phyloP scores from a whole-genome alignment of 1,140 invertebrate species.

The Polypedilum vanderplanki region DNA sequence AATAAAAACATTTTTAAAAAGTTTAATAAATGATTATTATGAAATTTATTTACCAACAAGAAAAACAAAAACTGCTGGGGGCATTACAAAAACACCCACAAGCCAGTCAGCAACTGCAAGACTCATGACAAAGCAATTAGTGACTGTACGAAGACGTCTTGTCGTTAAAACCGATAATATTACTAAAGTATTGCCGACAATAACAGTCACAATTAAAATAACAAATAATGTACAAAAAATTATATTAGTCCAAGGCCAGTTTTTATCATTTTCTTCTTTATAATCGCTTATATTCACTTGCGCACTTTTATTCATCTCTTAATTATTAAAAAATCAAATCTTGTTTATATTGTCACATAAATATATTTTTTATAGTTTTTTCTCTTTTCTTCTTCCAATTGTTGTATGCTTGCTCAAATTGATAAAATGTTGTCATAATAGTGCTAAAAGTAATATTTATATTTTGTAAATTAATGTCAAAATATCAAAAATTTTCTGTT shows the following conservation, averaged over 20 bases:
- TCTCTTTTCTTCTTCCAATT: not conserved
- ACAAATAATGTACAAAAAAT: too few relatives aligned
- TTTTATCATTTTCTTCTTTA: not conserved
- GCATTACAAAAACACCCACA: conserved; percentile 91
- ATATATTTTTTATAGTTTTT: not conserved
- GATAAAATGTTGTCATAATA: too few relatives aligned
- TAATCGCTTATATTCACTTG: not conserved
- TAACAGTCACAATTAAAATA: conserved; percentile 31
- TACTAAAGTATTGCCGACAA: conserved; percentile 82
- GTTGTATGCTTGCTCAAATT: not conserved
- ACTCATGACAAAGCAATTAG: conserved; percentile 92
- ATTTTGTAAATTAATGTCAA: too few relatives aligned
- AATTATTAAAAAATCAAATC: not conserved
- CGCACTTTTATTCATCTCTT: not conserved
- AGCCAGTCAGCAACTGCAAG: conserved; percentile 84
- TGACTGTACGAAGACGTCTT: conserved; percentile 79
- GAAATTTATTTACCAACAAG: conserved; percentile 51
- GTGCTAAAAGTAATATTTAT: too few relatives aligned
- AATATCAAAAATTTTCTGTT: too few relatives aligned
- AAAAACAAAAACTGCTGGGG: conserved; percentile 73
- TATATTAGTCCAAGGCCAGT: not conserved
- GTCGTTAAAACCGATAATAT: conserved; percentile 88
- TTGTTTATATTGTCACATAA: not conserved
- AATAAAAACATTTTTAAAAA: not conserved
- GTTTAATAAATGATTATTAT: not conserved